phyloP scores from a whole-genome alignment of 2,888 invertebrate species.

The Serrognathus titanus region DNA sequence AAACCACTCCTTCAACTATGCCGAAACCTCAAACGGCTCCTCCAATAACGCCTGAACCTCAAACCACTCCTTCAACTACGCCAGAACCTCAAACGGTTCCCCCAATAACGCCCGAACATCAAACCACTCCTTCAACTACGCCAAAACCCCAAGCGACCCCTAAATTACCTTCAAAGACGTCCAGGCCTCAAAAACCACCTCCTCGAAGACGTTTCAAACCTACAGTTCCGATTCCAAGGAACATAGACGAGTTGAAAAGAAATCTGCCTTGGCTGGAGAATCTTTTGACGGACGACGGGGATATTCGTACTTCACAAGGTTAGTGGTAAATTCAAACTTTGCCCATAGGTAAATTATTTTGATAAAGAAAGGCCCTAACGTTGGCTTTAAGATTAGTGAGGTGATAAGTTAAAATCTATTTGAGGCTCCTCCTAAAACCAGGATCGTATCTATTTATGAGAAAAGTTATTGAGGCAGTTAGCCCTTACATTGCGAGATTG shows the following conservation, averaged over 20 bases:
- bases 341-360: no score
- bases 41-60: background rate
- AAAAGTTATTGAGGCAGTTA: no score
- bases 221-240: background rate
- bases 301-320: constrained; percentile 14
- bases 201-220: background rate
- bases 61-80: background rate
- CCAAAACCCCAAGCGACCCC: background rate
- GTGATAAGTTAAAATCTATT: no score
- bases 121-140: background rate
- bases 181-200: no score
- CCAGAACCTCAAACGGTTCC: background rate
- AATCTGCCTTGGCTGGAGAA: constrained; percentile 13
- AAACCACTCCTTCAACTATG: no score
- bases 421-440: no score
- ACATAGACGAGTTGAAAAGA: constrained; percentile 8
- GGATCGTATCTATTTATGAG: no score
- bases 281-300: constrained; percentile 5
- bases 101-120: background rate
- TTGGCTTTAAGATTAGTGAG: no score
- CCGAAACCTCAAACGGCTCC: no score
- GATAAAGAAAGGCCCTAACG: no score
- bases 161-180: background rate
- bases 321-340: no score
- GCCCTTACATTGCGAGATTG: no score